These are phyloP conservation scores for Chrosomus eos DNA, from an alignment of 2,797 vertebrate species.

Conservation along the genomic window DNA sequence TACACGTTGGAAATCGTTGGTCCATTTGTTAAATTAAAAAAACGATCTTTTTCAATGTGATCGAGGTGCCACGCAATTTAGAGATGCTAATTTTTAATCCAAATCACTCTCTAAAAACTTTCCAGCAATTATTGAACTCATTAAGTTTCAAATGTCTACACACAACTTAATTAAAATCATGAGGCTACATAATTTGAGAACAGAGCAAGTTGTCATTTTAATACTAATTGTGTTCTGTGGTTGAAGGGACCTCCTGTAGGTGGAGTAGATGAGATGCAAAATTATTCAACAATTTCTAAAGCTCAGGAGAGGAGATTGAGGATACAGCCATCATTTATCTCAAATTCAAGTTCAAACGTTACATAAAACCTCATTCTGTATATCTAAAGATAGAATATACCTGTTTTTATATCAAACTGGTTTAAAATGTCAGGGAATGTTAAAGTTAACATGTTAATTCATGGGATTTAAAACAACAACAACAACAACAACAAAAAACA, in stretches of 20 bases:
- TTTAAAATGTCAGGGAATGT: not conserved
- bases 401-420: not conserved
- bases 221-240: conserved; percentile 41
- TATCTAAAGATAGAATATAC: not conserved
- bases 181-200: conserved; percentile 43
- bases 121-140: conserved; percentile 38
- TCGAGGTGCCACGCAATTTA: not conserved
- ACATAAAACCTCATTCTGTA: not conserved
- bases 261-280: conserved; percentile 40
- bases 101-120: conserved; percentile 35
- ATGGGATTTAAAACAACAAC: not conserved
- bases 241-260: conserved; percentile 28
- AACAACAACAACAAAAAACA: too few species aligned
- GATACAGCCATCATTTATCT: not conserved
- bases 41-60: not conserved
- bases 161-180: conserved; percentile 45
- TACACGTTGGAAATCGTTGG: not conserved
- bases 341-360: not conserved
- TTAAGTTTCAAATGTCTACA: conserved; percentile 44
- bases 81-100: conserved; percentile 26
- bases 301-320: not conserved
- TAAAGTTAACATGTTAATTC: not conserved
- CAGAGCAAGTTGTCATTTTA: conserved; percentile 34
- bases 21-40: not conserved
- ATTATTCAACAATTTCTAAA: conserved; percentile 37